Percentiles rank a stretch among this genome's conserved stretches.
Conservation (phyloP, 1,140 invertebrate species). For the Calosoma granatense region DNA sequence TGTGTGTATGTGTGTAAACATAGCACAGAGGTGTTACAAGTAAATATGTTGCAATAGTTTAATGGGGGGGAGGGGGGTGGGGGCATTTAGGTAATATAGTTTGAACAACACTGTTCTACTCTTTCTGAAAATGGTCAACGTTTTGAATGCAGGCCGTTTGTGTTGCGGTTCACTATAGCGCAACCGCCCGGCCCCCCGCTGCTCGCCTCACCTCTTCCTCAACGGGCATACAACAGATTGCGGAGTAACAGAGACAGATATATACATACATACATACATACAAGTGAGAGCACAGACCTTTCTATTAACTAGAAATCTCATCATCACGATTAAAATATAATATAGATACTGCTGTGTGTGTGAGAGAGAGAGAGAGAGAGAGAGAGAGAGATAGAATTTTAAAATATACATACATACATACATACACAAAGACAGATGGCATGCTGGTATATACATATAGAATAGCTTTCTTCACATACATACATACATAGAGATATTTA, state of each 20-base stretch:
- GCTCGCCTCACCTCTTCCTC: not conserved
- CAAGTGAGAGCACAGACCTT: not conserved
- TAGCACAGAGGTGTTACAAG: no score
- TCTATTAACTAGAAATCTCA: slow-evolving; percentile 1
- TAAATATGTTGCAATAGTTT: no score
- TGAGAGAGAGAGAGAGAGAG: no score
- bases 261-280: no score
- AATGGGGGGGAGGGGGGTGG: not conserved
- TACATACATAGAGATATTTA: slow-evolving; percentile 2
- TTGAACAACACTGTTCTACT: not conserved
- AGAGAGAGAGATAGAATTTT: not conserved
- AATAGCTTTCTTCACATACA: not conserved
- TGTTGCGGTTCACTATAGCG: not conserved
- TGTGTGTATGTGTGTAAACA: no score
- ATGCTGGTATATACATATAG: not conserved
- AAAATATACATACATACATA: not conserved
- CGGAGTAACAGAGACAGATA: no score
- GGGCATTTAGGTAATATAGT: not conserved
- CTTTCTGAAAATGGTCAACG: slow-evolving; percentile 8
- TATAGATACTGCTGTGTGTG: no score
- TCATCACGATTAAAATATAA: not conserved
- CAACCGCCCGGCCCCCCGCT: no score
- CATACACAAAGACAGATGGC: not conserved
- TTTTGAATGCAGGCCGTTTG: slow-evolving; percentile 4
- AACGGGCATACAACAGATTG: no score